phyloP scores from a whole-genome alignment of 53 echinoderm and acorn worm species.

The Temnopleurus reevesii region DNA sequence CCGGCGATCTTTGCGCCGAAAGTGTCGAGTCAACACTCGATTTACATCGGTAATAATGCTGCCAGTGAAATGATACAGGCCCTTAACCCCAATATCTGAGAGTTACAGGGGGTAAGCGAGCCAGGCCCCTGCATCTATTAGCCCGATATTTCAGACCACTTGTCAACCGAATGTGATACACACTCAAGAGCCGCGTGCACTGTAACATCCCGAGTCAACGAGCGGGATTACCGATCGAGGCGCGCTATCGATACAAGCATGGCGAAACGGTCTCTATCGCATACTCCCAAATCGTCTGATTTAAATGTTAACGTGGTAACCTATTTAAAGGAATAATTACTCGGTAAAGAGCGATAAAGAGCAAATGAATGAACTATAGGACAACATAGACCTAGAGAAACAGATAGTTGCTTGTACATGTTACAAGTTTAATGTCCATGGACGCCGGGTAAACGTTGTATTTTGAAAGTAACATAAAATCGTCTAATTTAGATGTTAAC shows the following conservation, averaged over 20 bases:
- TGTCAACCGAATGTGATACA: constrained; percentile 30
- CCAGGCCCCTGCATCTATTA: constrained; percentile 42
- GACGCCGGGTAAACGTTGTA: no score
- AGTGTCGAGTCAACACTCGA: constrained; percentile 62
- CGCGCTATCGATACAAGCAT: constrained; percentile 13
- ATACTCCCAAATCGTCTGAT: background rate
- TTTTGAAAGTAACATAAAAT: no score
- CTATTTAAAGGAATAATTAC: background rate
- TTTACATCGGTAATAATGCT: constrained; percentile 58
- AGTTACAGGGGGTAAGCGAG: constrained; percentile 57
- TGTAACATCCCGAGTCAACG: constrained; percentile 43
- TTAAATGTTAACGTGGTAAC: constrained; percentile 15
- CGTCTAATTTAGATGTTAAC: constrained; percentile 13
- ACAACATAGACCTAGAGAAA: no score
- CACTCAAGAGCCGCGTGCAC: constrained; percentile 35
- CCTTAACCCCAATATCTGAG: constrained; percentile 55
- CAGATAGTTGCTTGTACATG: no score
- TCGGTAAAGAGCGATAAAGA: background rate
- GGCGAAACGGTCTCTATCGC: background rate
- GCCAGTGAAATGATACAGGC: constrained; percentile 59
- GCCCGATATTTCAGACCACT: constrained; percentile 59
- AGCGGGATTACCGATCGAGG: constrained; percentile 24
- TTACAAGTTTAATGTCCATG: no score
- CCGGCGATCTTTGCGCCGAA: constrained; percentile 10
- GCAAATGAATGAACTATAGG: no score